A percentile compares a stretch with the other conserved stretches of the same genome.
Conservation (phyloP, 2,113 vertebrate genomes). For the Cygnus buccinator region DNA sequence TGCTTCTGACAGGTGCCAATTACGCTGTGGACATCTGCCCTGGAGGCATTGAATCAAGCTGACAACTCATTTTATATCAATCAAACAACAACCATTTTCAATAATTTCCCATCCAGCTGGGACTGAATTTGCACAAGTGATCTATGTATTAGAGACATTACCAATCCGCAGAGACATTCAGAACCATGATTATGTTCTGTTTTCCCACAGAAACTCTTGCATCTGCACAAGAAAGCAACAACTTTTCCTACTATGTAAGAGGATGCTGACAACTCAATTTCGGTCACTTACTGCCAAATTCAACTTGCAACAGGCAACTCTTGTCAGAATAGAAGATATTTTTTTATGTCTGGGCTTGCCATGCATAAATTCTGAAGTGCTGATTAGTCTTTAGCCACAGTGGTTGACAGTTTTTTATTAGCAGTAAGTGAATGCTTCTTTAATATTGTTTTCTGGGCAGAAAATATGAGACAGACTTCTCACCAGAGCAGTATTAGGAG, state of each 20-base stretch:
- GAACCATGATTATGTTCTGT: conserved; percentile 27
- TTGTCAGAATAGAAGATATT: background rate
- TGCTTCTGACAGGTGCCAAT: conserved; percentile 63
- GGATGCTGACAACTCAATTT: conserved; percentile 48
- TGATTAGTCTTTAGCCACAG: background rate
- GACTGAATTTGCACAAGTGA: conserved; percentile 63
- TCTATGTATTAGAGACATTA: conserved; percentile 58
- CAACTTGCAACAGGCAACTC: background rate
- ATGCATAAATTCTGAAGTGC: background rate
- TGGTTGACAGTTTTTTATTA: background rate
- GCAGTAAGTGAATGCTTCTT: background rate
- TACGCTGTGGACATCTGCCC: conserved; percentile 61
- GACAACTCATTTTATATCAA: conserved; percentile 68
- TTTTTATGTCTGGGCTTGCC: background rate
- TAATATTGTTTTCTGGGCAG: conserved; percentile 65
- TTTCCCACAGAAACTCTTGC: conserved; percentile 65
- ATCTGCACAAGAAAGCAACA: conserved; percentile 35
- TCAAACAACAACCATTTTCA: conserved; percentile 60
- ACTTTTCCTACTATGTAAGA: conserved; percentile 5
- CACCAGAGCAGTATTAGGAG: conserved; percentile 77
- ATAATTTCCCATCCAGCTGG: conserved; percentile 62
- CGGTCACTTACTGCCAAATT: conserved; percentile 4
- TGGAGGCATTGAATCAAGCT: conserved; percentile 57
- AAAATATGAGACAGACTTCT: conserved; percentile 80
- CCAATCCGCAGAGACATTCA: conserved; percentile 59